These are phyloP conservation scores for Diarsia dahlii DNA, from an alignment of 2,888 invertebrate species.

Conservation along the genomic window DNA sequence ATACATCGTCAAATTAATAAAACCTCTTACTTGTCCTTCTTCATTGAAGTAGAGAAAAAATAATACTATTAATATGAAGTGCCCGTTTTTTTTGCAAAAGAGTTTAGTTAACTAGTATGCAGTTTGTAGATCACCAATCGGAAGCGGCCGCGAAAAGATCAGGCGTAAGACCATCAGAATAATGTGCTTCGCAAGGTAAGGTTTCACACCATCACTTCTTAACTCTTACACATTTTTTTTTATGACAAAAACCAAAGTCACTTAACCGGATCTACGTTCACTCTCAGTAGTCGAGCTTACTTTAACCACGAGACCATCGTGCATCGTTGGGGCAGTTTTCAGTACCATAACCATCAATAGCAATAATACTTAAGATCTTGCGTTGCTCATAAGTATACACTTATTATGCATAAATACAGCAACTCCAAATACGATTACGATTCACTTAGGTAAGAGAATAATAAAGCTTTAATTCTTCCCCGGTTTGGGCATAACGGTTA, in stretches of 20 bases:
- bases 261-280: background rate
- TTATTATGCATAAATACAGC: background rate
- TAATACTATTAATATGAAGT: too few relatives aligned
- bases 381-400: background rate
- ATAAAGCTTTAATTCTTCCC: conserved; percentile 32
- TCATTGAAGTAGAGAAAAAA: too few relatives aligned
- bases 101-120: too few relatives aligned
- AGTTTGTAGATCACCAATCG: background rate
- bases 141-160: background rate
- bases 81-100: too few relatives aligned
- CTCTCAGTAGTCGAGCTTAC: background rate
- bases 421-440: conserved; percentile 27
- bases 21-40: too few relatives aligned
- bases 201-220: too few relatives aligned
- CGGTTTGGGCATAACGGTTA: conserved; percentile 40
- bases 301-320: background rate
- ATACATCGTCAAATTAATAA: too few relatives aligned
- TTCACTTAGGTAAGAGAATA: conserved; percentile 17
- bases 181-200: background rate
- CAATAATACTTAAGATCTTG: background rate
- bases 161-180: background rate
- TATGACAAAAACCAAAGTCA: background rate
- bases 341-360: background rate
- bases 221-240: too few relatives aligned
- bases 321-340: background rate